Conservation (phyloP, 2,113 vertebrate species). For the Mormoops blainvillei region DNA sequence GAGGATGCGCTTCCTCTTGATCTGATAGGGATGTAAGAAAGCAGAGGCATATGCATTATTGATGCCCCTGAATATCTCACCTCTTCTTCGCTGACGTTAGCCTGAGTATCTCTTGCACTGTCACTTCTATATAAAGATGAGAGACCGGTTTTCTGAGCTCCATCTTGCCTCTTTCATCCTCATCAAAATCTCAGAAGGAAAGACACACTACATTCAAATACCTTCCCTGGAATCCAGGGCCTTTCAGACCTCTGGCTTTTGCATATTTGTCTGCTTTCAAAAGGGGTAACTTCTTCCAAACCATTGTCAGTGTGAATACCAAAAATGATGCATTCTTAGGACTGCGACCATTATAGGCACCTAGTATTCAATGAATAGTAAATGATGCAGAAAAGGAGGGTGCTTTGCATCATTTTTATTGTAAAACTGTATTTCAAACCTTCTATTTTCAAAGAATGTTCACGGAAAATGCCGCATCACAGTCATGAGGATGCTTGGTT, state of each 20-base stretch:
- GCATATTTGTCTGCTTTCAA: not conserved
- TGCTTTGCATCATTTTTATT: not conserved
- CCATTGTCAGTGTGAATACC: not conserved
- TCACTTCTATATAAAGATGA: not conserved
- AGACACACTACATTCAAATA: not conserved
- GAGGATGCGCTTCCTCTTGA: not conserved
- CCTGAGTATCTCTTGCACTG: not conserved
- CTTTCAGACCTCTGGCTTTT: not conserved
- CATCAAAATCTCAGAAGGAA: not conserved
- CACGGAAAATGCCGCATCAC: not conserved
- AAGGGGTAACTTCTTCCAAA: not conserved
- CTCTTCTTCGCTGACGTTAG: not conserved
- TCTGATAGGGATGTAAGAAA: not conserved
- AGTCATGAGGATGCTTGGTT: too few relatives aligned
- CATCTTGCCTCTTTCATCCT: not conserved
- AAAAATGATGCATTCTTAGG: not conserved
- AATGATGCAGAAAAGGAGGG: not conserved
- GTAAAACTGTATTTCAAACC: slow-evolving; percentile 14
- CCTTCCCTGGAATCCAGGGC: not conserved
- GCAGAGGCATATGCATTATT: not conserved
- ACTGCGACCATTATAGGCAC: not conserved
- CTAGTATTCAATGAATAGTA: not conserved
- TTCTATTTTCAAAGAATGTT: slow-evolving; percentile 29
- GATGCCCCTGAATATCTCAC: not conserved
- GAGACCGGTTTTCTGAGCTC: not conserved